Evolutionary conservation across 2,888 invertebrate species (phyloP).

Genomic region (Archips crataeganus): DNA sequence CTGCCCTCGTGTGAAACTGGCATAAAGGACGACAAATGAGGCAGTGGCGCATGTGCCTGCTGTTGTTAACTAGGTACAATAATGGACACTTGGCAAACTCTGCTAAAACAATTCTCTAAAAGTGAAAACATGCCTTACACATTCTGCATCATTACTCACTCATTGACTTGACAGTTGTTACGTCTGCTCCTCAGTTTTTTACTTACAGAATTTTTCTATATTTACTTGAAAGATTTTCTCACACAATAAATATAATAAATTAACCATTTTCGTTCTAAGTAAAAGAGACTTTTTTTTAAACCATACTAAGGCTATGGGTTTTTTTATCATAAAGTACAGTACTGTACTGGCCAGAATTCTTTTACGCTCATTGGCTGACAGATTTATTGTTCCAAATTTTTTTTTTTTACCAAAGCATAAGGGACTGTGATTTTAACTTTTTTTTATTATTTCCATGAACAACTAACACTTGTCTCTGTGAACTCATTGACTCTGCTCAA

Average conservation of each 20-base stretch:
- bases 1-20: no score
- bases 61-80: no score
- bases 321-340: background rate
- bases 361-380: slow-evolving; percentile 1
- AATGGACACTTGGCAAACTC: no score
- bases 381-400: slow-evolving; percentile 1
- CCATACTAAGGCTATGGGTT: background rate
- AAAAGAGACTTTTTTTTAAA: background rate
- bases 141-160: background rate
- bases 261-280: background rate
- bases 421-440: background rate
- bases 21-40: no score
- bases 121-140: background rate
- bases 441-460: slow-evolving; percentile 1
- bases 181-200: background rate
- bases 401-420: background rate
- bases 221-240: no score
- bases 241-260: no score
- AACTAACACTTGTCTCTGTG: slow-evolving; percentile 57
- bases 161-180: background rate
- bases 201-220: background rate
- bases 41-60: no score
- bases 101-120: no score
- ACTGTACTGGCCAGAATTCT: slow-evolving; percentile 3
- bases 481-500: slow-evolving; percentile 84